Conservation (phyloP, 2,797 vertebrate genomes). For the Vultur gryphus region DNA sequence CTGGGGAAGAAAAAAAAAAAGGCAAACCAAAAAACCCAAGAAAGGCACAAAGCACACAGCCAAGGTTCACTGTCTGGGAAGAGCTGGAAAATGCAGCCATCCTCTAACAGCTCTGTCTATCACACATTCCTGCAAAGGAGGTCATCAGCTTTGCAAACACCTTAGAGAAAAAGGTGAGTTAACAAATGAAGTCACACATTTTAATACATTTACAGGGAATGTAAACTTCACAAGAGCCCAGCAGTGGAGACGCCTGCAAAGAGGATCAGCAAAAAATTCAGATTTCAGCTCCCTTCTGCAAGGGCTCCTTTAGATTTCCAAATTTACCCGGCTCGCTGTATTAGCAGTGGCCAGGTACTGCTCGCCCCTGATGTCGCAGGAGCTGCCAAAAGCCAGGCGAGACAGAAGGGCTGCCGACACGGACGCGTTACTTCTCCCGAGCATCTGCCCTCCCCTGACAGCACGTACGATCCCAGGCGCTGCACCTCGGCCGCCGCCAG, state of each 20-base stretch:
- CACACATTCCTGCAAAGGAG: neutral
- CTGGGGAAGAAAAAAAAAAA: neutral
- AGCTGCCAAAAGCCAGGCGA: neutral
- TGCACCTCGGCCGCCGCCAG: neutral
- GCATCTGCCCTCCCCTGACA: neutral
- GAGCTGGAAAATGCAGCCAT: neutral
- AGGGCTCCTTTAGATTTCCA: accelerated
- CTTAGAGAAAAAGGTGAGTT: neutral
- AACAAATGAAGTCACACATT: neutral
- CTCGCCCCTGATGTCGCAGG: neutral
- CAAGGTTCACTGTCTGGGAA: neutral
- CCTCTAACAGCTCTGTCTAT: neutral
- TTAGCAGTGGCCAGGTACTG: neutral
- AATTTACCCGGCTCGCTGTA: accelerated
- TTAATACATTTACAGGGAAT: neutral
- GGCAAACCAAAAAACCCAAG: accelerated
- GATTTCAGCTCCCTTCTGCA: neutral
- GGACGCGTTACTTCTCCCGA: accelerated
- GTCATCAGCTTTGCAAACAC: neutral
- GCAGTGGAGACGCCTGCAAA: neutral
- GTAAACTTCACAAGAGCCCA: neutral
- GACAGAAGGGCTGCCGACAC: accelerated
- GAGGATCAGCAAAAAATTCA: neutral
- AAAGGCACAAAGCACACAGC: neutral
- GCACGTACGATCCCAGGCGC: accelerated